phyloP scores from a whole-genome alignment of 2,797 vertebrate genomes.

The Anguilla marmorata region DNA sequence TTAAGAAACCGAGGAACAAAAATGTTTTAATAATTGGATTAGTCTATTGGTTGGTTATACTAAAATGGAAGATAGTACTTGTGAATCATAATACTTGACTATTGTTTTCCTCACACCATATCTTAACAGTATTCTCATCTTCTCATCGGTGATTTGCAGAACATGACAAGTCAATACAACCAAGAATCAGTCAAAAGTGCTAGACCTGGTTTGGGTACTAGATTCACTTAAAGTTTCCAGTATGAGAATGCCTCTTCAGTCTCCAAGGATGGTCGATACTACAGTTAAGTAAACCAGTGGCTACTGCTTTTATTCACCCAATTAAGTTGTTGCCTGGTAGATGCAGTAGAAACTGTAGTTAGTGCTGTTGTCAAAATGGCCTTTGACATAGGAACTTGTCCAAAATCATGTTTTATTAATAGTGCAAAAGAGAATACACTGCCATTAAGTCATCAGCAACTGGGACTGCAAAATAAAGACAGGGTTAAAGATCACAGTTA shows the following conservation, averaged over 20 bases:
- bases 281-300: neutral
- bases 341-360: neutral
- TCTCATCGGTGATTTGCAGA: neutral
- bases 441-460: too few species aligned
- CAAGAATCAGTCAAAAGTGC: neutral
- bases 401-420: neutral
- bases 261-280: neutral
- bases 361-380: neutral
- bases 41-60: neutral
- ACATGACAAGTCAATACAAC: neutral
- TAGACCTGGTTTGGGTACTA: neutral
- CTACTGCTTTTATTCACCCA: neutral
- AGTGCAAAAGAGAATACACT: neutral
- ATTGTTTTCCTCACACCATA: neutral
- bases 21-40: neutral
- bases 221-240: neutral
- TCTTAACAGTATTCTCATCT: neutral
- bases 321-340: neutral
- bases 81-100: too few species aligned
- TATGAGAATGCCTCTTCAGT: neutral
- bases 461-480: neutral
- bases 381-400: neutral
- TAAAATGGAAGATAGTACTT: neutral
- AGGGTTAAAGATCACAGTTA: conserved; percentile 15
- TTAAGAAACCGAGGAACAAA: neutral